Base-by-base conservation (phyloP, 2,888 invertebrate genomes). In the Apamea crenata region DNA sequence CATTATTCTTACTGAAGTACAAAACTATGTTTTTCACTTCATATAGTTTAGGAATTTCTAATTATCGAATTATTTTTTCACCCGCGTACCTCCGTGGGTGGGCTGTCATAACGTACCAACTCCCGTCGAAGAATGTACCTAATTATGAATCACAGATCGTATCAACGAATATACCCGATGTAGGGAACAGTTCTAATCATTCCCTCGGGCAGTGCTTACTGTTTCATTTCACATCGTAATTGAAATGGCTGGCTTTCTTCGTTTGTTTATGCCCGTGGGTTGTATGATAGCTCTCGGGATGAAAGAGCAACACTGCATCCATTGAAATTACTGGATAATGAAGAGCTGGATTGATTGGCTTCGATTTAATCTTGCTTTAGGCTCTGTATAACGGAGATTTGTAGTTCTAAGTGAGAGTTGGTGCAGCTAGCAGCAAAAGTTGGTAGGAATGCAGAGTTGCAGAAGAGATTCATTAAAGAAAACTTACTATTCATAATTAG, bases 121-220 rank as follows among this genome's bases (percentile, higher is more conserved):
- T 80, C 75, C 87, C 77, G 74, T 84, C 75, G 83, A 87, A 87
- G 91, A 90, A 90, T 89, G 86, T 89, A 90, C 81, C 89, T 92
- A 92, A 92, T 93, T 92, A 92, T 91, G 87, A 89, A 86, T 90
- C 87, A 90, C 86, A 88, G 93, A 93, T 93, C 83, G 88, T 93
- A 93, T 93, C 93, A 89, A 76, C 74, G 79, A 83, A 84, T 87
- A 90, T 90, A 85, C 87, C 74, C 82, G 81, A 85, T 85, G 76
- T 56, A 70, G 72, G 18, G 84, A 87, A 74, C 85, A 67, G 80
- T 81, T 82, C 84, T 89, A 87, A 90, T 86, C 84, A 83, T 74
- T 82, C 85, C 87, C 76, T 29, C 71, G 25, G 71, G 88, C 84
- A n/a, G 25, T 72, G 82, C 85, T 85, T 83, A 84, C 88, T 86